A percentile compares a stretch with the other conserved stretches of the same genome.
Conservation (phyloP, 1,140 invertebrate species). For the Trialeurodes vaporariorum region DNA sequence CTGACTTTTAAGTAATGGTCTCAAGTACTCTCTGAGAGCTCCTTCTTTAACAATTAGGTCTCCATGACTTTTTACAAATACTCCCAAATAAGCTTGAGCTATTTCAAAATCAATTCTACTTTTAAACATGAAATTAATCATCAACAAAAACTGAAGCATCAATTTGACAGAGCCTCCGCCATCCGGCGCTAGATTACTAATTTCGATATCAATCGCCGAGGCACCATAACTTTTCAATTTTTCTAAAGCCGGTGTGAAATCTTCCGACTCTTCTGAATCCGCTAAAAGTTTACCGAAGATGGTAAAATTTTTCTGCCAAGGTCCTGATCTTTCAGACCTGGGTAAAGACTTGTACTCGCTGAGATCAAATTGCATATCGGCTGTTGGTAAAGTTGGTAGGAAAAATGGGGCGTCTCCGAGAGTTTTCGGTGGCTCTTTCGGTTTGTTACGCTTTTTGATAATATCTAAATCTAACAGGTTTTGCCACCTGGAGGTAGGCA, state of each 20-base stretch:
- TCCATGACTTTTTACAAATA: conserved; percentile 81
- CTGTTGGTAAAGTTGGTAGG: conserved; percentile 73
- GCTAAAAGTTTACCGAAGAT: conserved; percentile 50
- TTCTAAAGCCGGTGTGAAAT: conserved; percentile 46
- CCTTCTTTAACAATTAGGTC: conserved; percentile 24
- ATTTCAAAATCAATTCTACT: conserved; percentile 80
- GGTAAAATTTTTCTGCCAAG: conserved; percentile 29
- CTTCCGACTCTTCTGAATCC: conserved; percentile 30
- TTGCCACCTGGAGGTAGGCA: conserved; percentile 83
- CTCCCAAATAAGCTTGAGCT: conserved; percentile 78
- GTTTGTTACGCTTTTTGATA: conserved; percentile 85
- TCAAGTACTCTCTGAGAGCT: not conserved
- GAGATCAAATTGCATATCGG: conserved; percentile 72
- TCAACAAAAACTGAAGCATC: conserved; percentile 67
- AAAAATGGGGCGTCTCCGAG: conserved; percentile 89
- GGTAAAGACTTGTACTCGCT: conserved; percentile 35
- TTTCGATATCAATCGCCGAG: conserved; percentile 79
- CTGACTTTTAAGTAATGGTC: not conserved
- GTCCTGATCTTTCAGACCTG: not conserved
- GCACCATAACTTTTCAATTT: conserved; percentile 73
- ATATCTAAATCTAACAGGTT: conserved; percentile 84
- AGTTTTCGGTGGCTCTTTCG: conserved; percentile 64
- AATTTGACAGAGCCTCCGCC: conserved; percentile 54
- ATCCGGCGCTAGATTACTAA: conserved; percentile 63
- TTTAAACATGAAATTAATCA: conserved; percentile 57